Evolutionary conservation across 2,113 vertebrate genomes (phyloP).

Genomic region (Serilophus lunatus): DNA sequence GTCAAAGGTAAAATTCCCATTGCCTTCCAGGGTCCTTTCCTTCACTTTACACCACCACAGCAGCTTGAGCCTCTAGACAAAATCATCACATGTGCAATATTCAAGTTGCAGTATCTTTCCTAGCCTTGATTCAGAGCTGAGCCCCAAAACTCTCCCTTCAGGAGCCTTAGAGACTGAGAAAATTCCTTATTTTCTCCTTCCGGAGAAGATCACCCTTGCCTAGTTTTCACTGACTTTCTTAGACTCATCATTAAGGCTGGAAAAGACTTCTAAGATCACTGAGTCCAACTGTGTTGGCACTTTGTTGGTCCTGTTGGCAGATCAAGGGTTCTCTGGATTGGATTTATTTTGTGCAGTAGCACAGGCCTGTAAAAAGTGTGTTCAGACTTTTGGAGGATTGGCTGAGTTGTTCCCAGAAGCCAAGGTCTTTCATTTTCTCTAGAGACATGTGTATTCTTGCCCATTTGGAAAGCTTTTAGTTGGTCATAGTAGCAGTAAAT

Average conservation of each 20-base stretch:
- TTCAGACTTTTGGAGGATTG: neutral
- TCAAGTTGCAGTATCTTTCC: neutral
- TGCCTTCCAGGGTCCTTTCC: neutral
- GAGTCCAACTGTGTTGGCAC: neutral
- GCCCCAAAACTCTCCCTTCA: neutral
- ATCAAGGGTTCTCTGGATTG: neutral
- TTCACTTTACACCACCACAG: neutral
- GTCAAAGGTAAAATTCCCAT: neutral
- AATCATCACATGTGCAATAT: neutral
- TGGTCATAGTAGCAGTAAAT: constrained; percentile 36
- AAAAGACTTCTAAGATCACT: neutral
- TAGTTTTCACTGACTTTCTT: neutral
- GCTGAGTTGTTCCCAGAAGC: neutral
- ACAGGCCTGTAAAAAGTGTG: neutral
- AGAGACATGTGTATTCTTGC: neutral
- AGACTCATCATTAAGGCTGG: neutral
- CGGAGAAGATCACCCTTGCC: neutral
- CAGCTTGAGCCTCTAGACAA: neutral
- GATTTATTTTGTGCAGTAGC: neutral
- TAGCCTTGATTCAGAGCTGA: neutral
- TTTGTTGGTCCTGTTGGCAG: neutral
- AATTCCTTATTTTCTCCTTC: neutral
- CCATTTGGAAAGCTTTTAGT: constrained; percentile 23
- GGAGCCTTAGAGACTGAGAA: neutral
- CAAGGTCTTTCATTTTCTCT: neutral